phyloP scores from a whole-genome alignment of 2,888 invertebrate genomes.

The Ectemnius continuus region DNA sequence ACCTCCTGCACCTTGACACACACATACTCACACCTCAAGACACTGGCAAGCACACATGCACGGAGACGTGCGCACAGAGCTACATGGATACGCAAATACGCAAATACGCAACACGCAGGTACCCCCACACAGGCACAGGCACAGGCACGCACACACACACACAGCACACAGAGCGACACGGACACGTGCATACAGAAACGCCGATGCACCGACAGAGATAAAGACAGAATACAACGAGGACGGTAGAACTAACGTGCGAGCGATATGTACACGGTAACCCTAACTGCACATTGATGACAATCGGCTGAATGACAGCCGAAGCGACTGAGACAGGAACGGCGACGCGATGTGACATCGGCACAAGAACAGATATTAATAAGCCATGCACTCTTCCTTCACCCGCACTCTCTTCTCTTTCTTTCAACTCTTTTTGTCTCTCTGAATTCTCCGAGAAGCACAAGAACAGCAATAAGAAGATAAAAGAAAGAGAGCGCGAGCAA shows the following conservation, averaged over 20 bases:
- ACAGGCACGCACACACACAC: not conserved
- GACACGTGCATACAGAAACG: not conserved
- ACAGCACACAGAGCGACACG: not conserved
- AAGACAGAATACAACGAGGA: conserved; percentile 12
- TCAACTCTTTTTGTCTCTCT: not conserved
- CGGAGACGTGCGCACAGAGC: not conserved
- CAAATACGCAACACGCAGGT: too few species aligned
- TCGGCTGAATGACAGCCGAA: conserved; percentile 21
- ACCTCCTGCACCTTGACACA: conserved; percentile 71
- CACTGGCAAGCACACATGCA: conserved; percentile 20
- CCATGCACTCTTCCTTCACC: conserved; percentile 35
- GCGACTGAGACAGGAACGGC: conserved; percentile 25
- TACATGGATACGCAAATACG: not conserved
- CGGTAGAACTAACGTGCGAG: not conserved
- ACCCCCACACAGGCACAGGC: not conserved
- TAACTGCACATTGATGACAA: conserved; percentile 1
- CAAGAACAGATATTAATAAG: conserved; percentile 5
- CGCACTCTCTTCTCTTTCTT: conserved; percentile 28
- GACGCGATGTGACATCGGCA: conserved; percentile 1
- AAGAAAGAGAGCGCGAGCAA: conserved; percentile 28
- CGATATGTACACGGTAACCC: not conserved
- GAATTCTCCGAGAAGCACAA: not conserved
- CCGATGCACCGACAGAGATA: not conserved
- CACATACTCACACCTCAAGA: conserved; percentile 36
- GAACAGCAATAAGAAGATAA: conserved; percentile 25